Evolutionary conservation across 2,113 vertebrate species (phyloP).

Genomic region (Procavia capensis): DNA sequence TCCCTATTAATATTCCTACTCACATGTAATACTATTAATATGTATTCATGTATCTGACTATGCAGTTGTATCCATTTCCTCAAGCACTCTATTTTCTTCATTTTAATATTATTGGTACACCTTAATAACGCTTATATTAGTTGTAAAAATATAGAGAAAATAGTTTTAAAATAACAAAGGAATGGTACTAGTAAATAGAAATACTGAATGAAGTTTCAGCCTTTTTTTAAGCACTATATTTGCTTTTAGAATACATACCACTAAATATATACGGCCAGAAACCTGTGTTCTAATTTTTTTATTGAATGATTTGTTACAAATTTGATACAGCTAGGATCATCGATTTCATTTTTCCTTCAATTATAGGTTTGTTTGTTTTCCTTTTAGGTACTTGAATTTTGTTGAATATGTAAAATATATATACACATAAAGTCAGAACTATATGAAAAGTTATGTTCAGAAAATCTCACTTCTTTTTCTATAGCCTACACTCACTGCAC

Average conservation of each 20-base stretch:
- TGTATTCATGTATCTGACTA: not conserved
- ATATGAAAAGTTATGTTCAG: not conserved
- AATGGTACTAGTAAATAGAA: not conserved
- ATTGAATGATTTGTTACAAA: not conserved
- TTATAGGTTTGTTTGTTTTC: not conserved
- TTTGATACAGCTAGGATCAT: not conserved
- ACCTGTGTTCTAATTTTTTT: not conserved
- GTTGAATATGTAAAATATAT: not conserved
- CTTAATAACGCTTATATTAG: not conserved
- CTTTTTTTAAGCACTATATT: not conserved
- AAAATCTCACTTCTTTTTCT: not conserved
- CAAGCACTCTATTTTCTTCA: not conserved
- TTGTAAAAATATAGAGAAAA: not conserved
- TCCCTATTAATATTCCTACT: not conserved
- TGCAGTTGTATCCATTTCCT: not conserved
- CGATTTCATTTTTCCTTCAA: not conserved
- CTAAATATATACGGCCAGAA: not conserved
- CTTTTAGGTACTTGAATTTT: not conserved
- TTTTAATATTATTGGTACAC: not conserved
- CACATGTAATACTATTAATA: not conserved
- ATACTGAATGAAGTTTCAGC: not conserved
- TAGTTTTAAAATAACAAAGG: not conserved
- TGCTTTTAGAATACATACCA: not conserved
- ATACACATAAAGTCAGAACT: not conserved
- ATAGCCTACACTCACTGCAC: not conserved